Evolutionary conservation across 2,797 vertebrate species (phyloP), one percentile per base, ranked within the genome.

Genomic region (Percopsis omiscomaycus): DNA sequence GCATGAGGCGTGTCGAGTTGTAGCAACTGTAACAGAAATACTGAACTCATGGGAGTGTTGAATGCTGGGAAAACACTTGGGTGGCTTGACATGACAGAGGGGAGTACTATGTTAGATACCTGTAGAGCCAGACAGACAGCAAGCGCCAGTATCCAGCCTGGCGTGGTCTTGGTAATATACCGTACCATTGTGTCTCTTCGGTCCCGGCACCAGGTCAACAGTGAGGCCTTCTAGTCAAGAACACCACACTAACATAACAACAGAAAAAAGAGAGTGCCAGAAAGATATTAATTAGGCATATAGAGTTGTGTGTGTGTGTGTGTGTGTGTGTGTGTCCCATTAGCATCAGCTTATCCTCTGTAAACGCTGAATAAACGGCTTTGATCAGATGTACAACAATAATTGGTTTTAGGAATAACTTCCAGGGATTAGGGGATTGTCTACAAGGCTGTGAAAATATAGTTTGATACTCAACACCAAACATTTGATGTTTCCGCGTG

Each of bases 41-140:
- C 4, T 48, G 47, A 48, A 48, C 30, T 32, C 6, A 6, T 4
- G 6, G 30, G 30, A 32, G 30, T 32, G 30, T 1, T 32, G 30
- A 6, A 6, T 32, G 30, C 30, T 32, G 30, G 30, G 3, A 3
- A 32, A 32, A 32, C 30, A 32, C 3, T 6, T 32, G 30, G 30
- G 30, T 4, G 30, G 30, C 4, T 32, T 32, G 30, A 32, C 3
- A 32, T 32, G 30, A 3, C 32, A 37, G 32, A 37, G 32, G 32
- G 32, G 32, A 37, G 32, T 37, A 37, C 4, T 37, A 37, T 6
- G 32, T 6, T 37, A 6, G 22, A 22, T 87, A 90, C 89, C 86
- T 89, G 89, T 16, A 89, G 73, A 75, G 73, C 64, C 28, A 90
- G 58, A 77, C 87, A 71, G 56, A 91, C 74, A 69, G 81, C 71